Evolutionary conservation across 2,888 invertebrate genomes (phyloP).

Genomic region (Leptopilina drosophilae): DNA sequence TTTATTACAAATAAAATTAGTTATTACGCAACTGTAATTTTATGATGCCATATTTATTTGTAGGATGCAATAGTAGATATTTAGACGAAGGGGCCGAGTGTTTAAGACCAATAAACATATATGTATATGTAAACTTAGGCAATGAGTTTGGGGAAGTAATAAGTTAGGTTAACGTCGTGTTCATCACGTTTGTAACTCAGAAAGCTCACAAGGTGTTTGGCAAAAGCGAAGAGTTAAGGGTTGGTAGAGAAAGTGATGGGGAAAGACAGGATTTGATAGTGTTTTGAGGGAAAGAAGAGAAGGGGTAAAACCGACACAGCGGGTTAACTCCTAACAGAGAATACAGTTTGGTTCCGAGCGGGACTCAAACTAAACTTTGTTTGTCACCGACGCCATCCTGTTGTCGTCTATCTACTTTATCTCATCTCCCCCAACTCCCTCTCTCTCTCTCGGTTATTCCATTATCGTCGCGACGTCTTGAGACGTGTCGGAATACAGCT

Average conservation of each 20-base stretch:
- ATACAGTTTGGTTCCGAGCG: slow-evolving; percentile 66
- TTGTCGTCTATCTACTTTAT: slow-evolving; percentile 70
- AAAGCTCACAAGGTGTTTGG: slow-evolving; percentile 20
- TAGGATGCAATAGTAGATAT: no score
- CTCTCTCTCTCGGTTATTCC: slow-evolving; percentile 64
- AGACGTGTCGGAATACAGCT: slow-evolving; percentile 60
- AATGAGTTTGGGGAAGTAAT: slow-evolving; percentile 61
- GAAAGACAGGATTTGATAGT: slow-evolving; percentile 50
- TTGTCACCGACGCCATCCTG: slow-evolving; percentile 70
- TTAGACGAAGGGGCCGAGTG: slow-evolving; percentile 14
- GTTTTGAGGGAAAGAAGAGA: slow-evolving; percentile 21
- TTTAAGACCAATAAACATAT: slow-evolving; percentile 44
- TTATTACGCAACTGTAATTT: no score
- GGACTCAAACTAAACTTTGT: slow-evolving; percentile 72
- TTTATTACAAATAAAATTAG: no score
- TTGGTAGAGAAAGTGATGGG: slow-evolving; percentile 28
- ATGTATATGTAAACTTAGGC: slow-evolving; percentile 54
- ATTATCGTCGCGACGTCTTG: slow-evolving; percentile 65
- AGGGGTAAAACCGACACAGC: slow-evolving; percentile 66
- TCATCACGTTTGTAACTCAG: slow-evolving; percentile 55
- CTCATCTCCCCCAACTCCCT: slow-evolving; percentile 57
- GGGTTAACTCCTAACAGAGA: slow-evolving; percentile 68
- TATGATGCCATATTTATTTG: no score
- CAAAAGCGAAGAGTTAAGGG: slow-evolving; percentile 30
- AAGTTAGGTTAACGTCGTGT: slow-evolving; percentile 63